These are phyloP conservation scores for Lepilemur septentrionalis DNA, from an alignment of 2,797 vertebrate genomes.

Conservation along the genomic window DNA sequence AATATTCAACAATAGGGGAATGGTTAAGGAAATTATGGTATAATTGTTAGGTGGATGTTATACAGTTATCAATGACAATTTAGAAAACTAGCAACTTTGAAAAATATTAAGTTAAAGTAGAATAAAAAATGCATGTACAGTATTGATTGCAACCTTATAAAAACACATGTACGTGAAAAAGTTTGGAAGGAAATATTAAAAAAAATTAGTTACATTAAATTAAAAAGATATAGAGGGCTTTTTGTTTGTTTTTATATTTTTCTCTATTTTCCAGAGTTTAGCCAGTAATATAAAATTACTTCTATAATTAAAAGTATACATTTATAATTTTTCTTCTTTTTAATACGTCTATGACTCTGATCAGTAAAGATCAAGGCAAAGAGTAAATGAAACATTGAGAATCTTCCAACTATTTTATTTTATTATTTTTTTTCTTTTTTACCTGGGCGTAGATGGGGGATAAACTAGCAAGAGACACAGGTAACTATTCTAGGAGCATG, in stretches of 20 bases:
- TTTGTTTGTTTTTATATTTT: neutral
- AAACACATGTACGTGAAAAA: neutral
- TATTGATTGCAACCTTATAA: neutral
- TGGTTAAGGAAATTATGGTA: neutral
- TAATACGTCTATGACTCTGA: neutral
- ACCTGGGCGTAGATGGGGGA: neutral
- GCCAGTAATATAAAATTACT: conserved; percentile 7
- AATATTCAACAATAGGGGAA: neutral
- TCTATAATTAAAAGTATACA: neutral
- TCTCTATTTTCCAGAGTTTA: conserved; percentile 5
- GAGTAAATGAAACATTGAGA: neutral
- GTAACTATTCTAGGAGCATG: neutral
- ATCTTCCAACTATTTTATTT: neutral
- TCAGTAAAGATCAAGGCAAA: conserved; percentile 21
- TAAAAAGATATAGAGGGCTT: neutral
- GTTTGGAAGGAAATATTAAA: neutral
- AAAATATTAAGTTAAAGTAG: neutral
- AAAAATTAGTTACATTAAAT: neutral
- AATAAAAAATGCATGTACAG: neutral
- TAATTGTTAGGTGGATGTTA: neutral
- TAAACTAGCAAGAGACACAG: neutral
- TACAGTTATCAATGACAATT: neutral
- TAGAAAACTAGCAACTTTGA: conserved; percentile 42
- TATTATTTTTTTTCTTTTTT: too few species aligned
- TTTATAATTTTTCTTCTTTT: neutral